Evolutionary conservation across 2,113 vertebrate species (phyloP), one percentile per base, ranked within the genome.

Genomic region (Ophthalmotilapia sp.): DNA sequence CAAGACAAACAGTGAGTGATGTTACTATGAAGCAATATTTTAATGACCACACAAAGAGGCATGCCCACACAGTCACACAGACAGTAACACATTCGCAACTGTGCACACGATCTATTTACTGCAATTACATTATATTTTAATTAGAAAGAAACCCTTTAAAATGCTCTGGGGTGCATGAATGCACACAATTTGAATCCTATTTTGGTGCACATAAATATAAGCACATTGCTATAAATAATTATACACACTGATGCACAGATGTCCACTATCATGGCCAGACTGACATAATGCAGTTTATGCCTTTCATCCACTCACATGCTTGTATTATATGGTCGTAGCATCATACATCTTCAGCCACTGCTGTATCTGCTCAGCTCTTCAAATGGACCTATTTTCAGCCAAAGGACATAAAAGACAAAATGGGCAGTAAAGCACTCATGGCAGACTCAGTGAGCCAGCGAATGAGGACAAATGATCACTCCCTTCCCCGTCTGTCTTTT

Each of bases 401-500:
- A 15, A 53, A 82, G 14, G 90, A 45, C 82, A 68, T 89, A 29
- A 83, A 89, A 83, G 87, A 90, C 47, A 9, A 65, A 93, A 21
- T 13, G 17, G 17, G 56, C 87, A 9, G 80, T 79, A 26, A 84
- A 90, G 33, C 56, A 47, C 79, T 26, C 13, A 8, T 82, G 88
- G 23, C 86, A 42, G 53, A 11, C 55, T 55, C 54, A 75, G 84
- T 23, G n/a, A 91, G 65, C 82, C 58, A 10, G 13, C 9, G 58
- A 87, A 92, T 53, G 19, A 91, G 83, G 80, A 89, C 82, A 88
- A 88, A 88, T 62, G 60, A 92, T 83, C 65, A 5, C 53, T 51
- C 42, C 33, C 55, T 70, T 49, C 47, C 21, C 19, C 68, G 26
- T 13, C 51, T 81, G 33, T 62, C 77, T 23, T 40, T 31, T 40